These are phyloP conservation scores for Toxotes lorentzi DNA, from an alignment of 2,797 vertebrate species.

Conservation along the genomic window DNA sequence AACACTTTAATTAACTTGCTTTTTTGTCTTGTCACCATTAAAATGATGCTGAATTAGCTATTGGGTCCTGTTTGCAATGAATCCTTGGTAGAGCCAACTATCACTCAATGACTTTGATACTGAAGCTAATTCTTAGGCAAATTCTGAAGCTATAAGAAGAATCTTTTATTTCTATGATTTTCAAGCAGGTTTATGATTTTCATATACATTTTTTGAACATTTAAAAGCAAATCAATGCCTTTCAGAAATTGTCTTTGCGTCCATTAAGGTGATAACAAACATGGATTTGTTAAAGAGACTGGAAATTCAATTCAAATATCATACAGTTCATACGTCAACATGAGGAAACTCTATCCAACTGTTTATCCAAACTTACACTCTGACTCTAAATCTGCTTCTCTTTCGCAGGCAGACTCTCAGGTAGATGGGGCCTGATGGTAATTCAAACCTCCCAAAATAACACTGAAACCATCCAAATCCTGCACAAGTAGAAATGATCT, in stretches of 20 bases:
- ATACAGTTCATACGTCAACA: background rate
- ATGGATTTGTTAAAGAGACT: conserved; percentile 1
- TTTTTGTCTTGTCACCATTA: no score
- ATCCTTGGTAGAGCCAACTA: no score
- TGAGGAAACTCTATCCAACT: conserved; percentile 7
- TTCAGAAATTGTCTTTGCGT: background rate
- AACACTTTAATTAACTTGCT: no score
- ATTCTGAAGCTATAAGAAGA: no score
- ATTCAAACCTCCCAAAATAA: conserved; percentile 50
- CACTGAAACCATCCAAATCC: conserved; percentile 51
- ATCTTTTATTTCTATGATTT: no score
- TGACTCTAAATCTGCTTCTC: conserved; percentile 17
- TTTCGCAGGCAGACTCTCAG: conserved; percentile 30
- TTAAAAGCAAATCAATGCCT: background rate
- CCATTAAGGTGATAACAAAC: background rate
- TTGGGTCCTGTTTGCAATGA: no score
- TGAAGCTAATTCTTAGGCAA: no score
- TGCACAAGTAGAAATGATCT: conserved; percentile 50
- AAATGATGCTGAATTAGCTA: no score
- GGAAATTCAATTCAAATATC: conserved; percentile 1
- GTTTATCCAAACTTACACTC: conserved; percentile 13
- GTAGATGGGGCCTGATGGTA: conserved; percentile 25
- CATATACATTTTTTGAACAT: background rate
- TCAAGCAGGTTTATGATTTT: no score
- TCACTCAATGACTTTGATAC: no score